Evolutionary conservation across 2,888 invertebrate species (phyloP), one percentile per base, ranked within the genome.

Genomic region (Tinea trinotella): DNA sequence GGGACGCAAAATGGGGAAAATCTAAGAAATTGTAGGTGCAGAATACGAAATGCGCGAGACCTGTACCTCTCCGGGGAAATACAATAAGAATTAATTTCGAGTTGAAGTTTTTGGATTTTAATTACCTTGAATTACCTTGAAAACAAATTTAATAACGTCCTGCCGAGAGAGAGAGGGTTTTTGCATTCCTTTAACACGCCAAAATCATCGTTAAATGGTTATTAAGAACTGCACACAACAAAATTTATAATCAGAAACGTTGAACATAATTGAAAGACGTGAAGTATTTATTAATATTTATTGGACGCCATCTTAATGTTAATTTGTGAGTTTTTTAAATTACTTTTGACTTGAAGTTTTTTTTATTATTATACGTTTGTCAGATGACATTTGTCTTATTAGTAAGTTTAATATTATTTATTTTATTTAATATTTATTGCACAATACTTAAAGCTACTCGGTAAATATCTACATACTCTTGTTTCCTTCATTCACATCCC

Each of bases 31-130:
- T 35, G 34, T 48, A 22, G 54, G 54, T 40, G 53, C 53, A 20
- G 57, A 55, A 57, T 57, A 57, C 57, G 30, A 49, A 57, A 56
- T 57, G 57, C 53, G 50, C 53, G 50, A 18, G 56, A 20, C 19
- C 20, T 30, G 24, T 9, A 30, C 55, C 17, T 54, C 54, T 35
- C 36, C 7, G 30, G 53, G 53, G 52, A 34, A 50, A 30, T 34
- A 61, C 72, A 70, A 76, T 83, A 76, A 83, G 83, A 83, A 84
- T 84, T 80, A 84, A 84, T 85, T 85, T 77, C 67, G 70, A 64
- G 70, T 67, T 70, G 66, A 82, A 84, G 74, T 84, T 85, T 84
- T 83, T 78, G 75, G 81, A 81, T 84, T 85, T 85, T 84, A 85
- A 84, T 84, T 83, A 84, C 82, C 80, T n/a, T n/a, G n/a, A n/a